Conservation (phyloP, 2,797 vertebrate species). For the Epinephelus awoara region DNA sequence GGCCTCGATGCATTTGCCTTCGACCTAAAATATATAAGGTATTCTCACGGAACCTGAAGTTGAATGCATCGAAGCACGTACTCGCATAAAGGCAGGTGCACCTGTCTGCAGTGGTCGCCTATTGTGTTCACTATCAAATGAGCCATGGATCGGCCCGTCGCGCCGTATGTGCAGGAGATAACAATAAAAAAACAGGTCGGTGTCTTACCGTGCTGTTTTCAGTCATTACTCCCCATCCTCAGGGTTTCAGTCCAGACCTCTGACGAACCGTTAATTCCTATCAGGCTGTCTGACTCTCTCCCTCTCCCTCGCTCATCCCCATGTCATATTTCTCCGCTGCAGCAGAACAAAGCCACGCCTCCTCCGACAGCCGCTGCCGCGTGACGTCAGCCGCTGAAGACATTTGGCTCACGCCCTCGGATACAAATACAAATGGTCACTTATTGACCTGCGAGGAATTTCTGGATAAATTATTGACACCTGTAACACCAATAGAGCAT, state of each 20-base stretch:
- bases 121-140: conserved; percentile 71
- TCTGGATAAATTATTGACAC: too few relatives aligned
- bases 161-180: conserved; percentile 2
- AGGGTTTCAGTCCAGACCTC: conserved; percentile 73
- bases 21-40: conserved; percentile 58
- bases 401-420: conserved; percentile 57
- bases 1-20: conserved; percentile 60
- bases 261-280: conserved; percentile 79
- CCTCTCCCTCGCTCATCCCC: conserved; percentile 78
- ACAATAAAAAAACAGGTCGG: conserved; percentile 13
- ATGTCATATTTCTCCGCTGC: conserved; percentile 88
- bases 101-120: conserved; percentile 81
- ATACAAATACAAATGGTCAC: background rate
- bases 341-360: conserved; percentile 86
- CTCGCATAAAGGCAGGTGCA: conserved; percentile 79
- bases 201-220: conserved; percentile 82
- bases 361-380: conserved; percentile 69
- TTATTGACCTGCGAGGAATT: too few relatives aligned
- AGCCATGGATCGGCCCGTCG: conserved; percentile 59
- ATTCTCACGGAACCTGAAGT: conserved; percentile 62
- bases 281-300: conserved; percentile 75
- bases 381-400: conserved; percentile 70
- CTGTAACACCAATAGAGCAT: too few relatives aligned
- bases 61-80: conserved; percentile 76
- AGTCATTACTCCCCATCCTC: conserved; percentile 80